Evolutionary conservation across 23 tunicate genomes (phyloP), one percentile per base, ranked within the genome.

Genomic region (Corella eumyota): DNA sequence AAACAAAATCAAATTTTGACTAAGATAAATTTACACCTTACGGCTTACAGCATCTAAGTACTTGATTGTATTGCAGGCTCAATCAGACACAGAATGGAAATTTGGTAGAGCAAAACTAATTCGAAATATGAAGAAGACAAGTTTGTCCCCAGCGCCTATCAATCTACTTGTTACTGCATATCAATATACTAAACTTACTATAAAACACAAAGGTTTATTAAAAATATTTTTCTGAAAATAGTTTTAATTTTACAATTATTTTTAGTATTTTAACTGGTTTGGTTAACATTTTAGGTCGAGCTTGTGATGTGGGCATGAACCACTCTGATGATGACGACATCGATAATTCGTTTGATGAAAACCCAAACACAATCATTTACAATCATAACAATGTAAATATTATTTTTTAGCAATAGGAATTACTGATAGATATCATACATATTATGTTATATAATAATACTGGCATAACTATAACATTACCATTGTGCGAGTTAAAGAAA

Each of bases 1-100:
- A 13, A 13, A 13, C 17, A 44, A 13, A 44, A 13, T 13, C 17
- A 44, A 17, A 44, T 44, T 13, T 17, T 44, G 49, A 13, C 17
- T 44, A 44, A 44, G 13, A 44, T 44, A 13, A 13, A 44, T n/a
- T n/a, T n/a, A n/a, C n/a, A 15, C 15, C 48, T 15, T 40, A 15
- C 15, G 11, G 48, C 48, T 9, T 9, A 40, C 11, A 9, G 13
- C 48, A 40, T 9, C 15, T 40, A 15, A 40, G 15, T 40, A 15
- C 48, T 40, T 40, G 13, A 9, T 40, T 40, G 15, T 40, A n/a
- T 24, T 30, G 2, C 50, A 88, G 96, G 88, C 88, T 19, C 88
- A 88, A 36, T 88, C 96, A 3, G 96, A 88, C 64, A 75, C 77
- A 15, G 96, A 88, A 44, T 88, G 96, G 96, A 88, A 88, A 40